Evolutionary conservation across 2,797 vertebrate genomes (phyloP).

Genomic region (Neosilurus mollespiculum): DNA sequence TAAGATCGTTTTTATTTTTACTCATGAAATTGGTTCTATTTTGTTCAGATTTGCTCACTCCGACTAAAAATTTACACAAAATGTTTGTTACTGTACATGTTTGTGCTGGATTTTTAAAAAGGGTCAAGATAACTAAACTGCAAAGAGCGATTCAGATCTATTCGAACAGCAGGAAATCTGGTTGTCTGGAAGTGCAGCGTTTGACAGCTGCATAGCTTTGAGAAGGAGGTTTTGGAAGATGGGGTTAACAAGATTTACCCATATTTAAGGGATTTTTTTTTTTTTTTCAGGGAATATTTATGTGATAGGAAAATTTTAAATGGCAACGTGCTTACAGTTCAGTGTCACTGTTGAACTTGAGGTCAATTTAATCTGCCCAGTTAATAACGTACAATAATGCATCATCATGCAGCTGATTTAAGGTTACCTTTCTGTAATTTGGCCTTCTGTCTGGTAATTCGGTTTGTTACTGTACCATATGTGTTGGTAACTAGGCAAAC

Average conservation of each 20-base stretch:
- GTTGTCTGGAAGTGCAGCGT: conserved; percentile 8
- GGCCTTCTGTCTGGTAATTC: neutral
- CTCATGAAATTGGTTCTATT: conserved; percentile 7
- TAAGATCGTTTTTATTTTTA: conserved; percentile 4
- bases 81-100: neutral
- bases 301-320: conserved; percentile 15
- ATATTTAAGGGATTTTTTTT: conserved; percentile 25
- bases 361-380: neutral
- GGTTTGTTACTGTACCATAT: conserved; percentile 8
- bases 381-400: neutral
- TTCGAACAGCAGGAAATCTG: conserved; percentile 28
- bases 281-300: conserved; percentile 44
- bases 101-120: conserved; percentile 8
- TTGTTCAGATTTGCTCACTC: neutral
- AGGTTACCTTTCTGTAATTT: conserved; percentile 15
- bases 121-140: neutral
- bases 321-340: conserved; percentile 9
- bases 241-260: neutral
- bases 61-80: neutral
- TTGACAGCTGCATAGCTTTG: conserved; percentile 9
- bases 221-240: neutral
- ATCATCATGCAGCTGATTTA: neutral
- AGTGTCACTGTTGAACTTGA: conserved; percentile 7
- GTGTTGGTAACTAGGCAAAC: conserved; percentile 10
- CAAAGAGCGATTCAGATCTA: conserved; percentile 13